Evolutionary conservation across 2,888 invertebrate genomes (phyloP), one percentile per base, ranked within the genome.

Genomic region (Amblyjoppa proteus): DNA sequence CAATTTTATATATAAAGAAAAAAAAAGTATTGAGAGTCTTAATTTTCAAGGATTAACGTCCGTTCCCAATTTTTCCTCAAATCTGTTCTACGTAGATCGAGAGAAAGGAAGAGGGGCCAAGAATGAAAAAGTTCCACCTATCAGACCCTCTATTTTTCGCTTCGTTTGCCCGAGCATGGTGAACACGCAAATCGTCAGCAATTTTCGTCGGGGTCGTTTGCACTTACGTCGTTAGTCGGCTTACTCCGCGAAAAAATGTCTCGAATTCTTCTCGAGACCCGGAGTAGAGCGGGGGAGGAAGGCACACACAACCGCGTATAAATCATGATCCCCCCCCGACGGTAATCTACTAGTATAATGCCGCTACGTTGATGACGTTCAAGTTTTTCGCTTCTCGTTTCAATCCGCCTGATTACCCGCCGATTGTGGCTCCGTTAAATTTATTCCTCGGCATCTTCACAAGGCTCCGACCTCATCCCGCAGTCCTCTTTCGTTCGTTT

Each of bases 231-330:
- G 53, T 71, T 76, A 71, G 64, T 64, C 77, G 70, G 34, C 64
- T 77, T 66, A 71, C 76, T 56, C 64, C 64, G 64, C 64, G 64
- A 61, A 77, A 82, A 61, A 77, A 82, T 77, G 71, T 64, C 82
- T 71, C 77, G 64, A 66, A 77, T 82, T 82, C 64, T 71, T 71
- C 71, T 51, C 34, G 41, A 16, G 45, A 66, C 25, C 58, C 61
- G 16, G 69, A 69, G 16, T 13, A 28, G 25, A 74, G 28, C 20
- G n/a, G 28, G 34, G 28, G 31, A 31, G 3, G 64, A 64, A 64
- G n/a, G 28, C 20, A 56, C 20, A 31, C 31, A 69, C 34, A 34
- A 11, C 13, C 13, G 7, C 9, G 25, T 34, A 58, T 56, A 16
- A 45, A 56, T 74, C 64, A 56, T 66, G 41, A 74, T 74, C 66